Conservation (phyloP, 2,888 invertebrate genomes). For the Melipona bicolor region DNA sequence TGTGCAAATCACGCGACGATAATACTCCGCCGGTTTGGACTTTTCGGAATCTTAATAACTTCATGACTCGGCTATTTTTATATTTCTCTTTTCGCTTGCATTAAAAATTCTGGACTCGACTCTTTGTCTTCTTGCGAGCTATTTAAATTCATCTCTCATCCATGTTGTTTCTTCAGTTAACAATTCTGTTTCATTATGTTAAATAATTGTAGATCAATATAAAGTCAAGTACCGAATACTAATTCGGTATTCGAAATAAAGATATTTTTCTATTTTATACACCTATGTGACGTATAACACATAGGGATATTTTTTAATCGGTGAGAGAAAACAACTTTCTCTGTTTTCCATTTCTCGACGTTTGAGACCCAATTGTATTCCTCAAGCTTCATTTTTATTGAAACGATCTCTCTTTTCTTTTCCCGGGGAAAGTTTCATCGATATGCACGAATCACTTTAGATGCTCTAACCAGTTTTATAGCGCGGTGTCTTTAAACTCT, state of each 20-base stretch:
- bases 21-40: constrained; percentile 71
- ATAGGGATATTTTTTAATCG: too few relatives aligned
- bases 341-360: not conserved
- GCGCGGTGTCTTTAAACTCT: constrained; percentile 33
- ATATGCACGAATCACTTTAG: constrained; percentile 29
- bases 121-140: too few relatives aligned
- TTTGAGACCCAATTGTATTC: not conserved
- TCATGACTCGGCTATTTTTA: constrained; percentile 78
- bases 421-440: not conserved
- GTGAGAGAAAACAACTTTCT: not conserved
- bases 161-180: too few relatives aligned
- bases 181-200: too few relatives aligned
- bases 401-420: not conserved
- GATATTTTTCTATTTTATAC: too few relatives aligned
- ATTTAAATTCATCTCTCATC: too few relatives aligned
- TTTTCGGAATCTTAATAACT: constrained; percentile 79
- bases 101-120: constrained; percentile 80
- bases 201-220: too few relatives aligned
- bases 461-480: constrained; percentile 22
- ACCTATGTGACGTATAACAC: too few relatives aligned
- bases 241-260: too few relatives aligned
- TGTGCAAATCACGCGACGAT: constrained; percentile 52
- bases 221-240: too few relatives aligned
- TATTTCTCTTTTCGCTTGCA: constrained; percentile 77
- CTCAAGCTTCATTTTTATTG: not conserved